Conservation (phyloP, 2,888 invertebrate species). For the Nymphalis urticae region DNA sequence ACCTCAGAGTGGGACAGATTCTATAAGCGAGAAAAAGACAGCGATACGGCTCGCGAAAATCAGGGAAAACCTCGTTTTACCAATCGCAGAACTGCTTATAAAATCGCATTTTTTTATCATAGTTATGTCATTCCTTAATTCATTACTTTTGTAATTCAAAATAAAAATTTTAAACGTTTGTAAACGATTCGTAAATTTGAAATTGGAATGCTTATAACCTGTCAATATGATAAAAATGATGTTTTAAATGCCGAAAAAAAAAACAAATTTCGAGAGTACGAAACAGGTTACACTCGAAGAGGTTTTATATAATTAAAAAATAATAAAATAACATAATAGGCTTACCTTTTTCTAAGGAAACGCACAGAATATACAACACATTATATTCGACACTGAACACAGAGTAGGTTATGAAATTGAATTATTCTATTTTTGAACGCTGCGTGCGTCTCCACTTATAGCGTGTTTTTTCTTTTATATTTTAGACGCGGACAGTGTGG, state of each 20-base stretch:
- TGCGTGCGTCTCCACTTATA: constrained; percentile 28
- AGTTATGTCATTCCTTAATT: constrained; percentile 4
- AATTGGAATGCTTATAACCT: background rate
- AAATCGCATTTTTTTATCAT: constrained; percentile 11
- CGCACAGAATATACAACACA: constrained; percentile 24
- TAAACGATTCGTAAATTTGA: background rate
- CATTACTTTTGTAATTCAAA: constrained; percentile 40
- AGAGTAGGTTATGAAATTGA: constrained; percentile 32
- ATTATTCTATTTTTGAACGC: constrained; percentile 30
- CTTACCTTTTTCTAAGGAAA: constrained; percentile 32
- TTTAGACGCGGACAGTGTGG: constrained; percentile 48
- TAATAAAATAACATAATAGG: background rate
- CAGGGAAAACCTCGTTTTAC: constrained; percentile 52
- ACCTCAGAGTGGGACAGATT: constrained; percentile 50
- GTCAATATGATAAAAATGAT: background rate
- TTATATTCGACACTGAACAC: constrained; percentile 23
- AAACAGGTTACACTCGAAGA: background rate
- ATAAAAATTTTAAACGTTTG: background rate
- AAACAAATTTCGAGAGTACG: background rate
- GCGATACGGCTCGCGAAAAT: constrained; percentile 44
- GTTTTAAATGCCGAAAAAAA: background rate
- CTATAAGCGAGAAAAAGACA: constrained; percentile 48
- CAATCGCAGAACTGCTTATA: constrained; percentile 40
- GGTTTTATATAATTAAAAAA: constrained; percentile 3
- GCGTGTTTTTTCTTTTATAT: constrained; percentile 22